Percentiles rank a stretch among this genome's conserved stretches.
These are phyloP conservation scores for Echinometra lucunter DNA, from an alignment of 53 echinoderm and acorn worm genomes.

Conservation along the genomic window DNA sequence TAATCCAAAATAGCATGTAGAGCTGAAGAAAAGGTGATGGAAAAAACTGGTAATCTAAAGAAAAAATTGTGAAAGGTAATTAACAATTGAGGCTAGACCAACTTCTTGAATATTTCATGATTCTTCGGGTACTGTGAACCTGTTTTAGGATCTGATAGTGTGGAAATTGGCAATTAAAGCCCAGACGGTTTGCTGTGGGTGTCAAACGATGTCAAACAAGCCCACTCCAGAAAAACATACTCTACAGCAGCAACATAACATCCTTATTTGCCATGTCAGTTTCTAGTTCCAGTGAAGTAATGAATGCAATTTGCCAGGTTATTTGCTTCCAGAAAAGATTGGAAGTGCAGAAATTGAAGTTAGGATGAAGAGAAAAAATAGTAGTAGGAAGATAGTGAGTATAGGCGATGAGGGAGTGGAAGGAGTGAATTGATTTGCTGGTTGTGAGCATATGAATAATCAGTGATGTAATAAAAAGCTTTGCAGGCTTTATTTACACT, in stretches of 20 bases:
- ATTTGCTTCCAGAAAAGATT: background rate
- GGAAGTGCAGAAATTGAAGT: background rate
- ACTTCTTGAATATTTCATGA: slow-evolving; percentile 13
- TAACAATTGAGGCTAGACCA: slow-evolving; percentile 25
- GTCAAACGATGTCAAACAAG: background rate
- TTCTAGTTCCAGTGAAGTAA: background rate
- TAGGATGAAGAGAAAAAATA: background rate
- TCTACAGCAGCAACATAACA: background rate
- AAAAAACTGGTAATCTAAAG: background rate
- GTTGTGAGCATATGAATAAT: slow-evolving; percentile 15
- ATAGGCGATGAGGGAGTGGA: background rate
- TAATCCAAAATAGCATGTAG: slow-evolving; percentile 4
- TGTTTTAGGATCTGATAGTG: slow-evolving; percentile 9
- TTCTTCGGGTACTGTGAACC: background rate
- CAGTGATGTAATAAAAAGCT: slow-evolving; percentile 35
- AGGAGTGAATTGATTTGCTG: slow-evolving; percentile 42
- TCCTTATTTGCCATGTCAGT: background rate
- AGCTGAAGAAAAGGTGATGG: background rate
- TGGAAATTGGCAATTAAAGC: slow-evolving; percentile 48
- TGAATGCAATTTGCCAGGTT: background rate
- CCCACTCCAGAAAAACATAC: slow-evolving; percentile 16
- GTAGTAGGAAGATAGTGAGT: background rate
- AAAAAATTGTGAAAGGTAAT: slow-evolving; percentile 1
- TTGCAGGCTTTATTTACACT: slow-evolving; percentile 49
- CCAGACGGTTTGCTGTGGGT: slow-evolving; percentile 16